Evolutionary conservation across 2,113 vertebrate species (phyloP).

Genomic region (Tupaia tana): DNA sequence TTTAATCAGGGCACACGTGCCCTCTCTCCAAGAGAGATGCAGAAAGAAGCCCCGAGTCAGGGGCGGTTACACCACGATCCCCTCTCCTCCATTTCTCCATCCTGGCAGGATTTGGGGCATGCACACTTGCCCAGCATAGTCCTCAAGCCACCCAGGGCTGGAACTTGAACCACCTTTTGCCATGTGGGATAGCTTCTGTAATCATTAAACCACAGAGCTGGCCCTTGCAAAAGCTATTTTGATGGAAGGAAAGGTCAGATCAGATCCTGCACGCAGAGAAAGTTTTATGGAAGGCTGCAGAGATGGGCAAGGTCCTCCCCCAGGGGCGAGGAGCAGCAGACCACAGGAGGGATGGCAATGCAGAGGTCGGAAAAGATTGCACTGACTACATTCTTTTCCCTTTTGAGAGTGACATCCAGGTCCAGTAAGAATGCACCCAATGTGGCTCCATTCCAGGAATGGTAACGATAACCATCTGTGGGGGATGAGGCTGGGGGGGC

Average conservation of each 20-base stretch:
- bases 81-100: no score
- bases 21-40: no score
- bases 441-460: background rate
- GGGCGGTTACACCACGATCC: no score
- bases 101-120: no score
- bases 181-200: no score
- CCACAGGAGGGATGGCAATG: accelerated
- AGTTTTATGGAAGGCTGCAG: background rate
- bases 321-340: background rate
- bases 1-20: no score
- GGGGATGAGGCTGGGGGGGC: background rate
- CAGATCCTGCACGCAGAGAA: background rate
- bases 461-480: background rate
- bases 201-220: no score
- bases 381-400: background rate
- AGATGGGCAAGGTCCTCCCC: background rate
- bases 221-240: background rate
- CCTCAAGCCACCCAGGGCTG: no score
- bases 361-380: background rate
- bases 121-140: no score
- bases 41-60: no score
- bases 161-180: no score
- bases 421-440: background rate
- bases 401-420: background rate
- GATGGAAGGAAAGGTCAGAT: background rate